Evolutionary conservation across 2,113 vertebrate genomes (phyloP).

Genomic region (Lagenorhynchus albirostris): DNA sequence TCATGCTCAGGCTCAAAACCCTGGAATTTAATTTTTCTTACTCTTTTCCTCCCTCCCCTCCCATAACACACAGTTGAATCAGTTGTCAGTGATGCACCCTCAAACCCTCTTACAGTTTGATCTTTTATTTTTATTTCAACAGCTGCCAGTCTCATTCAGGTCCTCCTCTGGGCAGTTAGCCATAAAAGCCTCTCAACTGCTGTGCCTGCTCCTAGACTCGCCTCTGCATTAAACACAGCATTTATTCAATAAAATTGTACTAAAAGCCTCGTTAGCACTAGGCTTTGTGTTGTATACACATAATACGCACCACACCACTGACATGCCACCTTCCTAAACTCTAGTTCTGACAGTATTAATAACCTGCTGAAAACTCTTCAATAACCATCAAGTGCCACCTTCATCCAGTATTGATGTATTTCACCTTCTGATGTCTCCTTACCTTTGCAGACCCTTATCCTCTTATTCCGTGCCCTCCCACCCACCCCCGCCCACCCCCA

Average conservation of each 20-base stretch:
- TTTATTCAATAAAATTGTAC: background rate
- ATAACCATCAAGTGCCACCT: background rate
- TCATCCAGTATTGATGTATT: background rate
- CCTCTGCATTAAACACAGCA: background rate
- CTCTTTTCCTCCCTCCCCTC: background rate
- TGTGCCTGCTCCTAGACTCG: background rate
- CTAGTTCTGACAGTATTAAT: background rate
- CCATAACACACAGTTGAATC: background rate
- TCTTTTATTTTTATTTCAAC: conserved; percentile 11
- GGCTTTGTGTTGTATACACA: background rate
- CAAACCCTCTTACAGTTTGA: background rate
- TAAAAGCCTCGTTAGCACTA: fast-evolving
- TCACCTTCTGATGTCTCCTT: background rate
- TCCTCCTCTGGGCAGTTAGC: background rate
- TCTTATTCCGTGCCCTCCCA: background rate
- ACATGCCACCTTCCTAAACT: background rate
- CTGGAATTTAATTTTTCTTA: background rate
- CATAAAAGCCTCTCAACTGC: background rate
- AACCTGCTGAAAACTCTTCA: background rate
- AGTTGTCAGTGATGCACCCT: background rate
- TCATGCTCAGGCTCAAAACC: background rate
- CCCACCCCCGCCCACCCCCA: fast-evolving
- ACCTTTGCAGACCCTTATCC: background rate
- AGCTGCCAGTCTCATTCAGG: background rate
- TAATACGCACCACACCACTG: background rate